Evolutionary conservation across 2,888 invertebrate species (phyloP).

Genomic region (Chloroclysta siterata): DNA sequence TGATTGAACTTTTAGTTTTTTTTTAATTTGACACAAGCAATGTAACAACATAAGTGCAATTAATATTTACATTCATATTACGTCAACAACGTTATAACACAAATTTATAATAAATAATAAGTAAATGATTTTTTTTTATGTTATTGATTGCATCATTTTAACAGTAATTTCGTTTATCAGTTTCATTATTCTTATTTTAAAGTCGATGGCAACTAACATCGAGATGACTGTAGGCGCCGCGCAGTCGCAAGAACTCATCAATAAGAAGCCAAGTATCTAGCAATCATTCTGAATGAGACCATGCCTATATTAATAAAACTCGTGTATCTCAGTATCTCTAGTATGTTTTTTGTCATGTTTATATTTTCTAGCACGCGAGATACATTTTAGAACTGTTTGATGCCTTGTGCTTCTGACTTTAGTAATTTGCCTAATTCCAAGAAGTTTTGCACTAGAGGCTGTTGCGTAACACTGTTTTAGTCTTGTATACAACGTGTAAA

Average conservation of each 20-base stretch:
- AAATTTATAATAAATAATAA: no score
- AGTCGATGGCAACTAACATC: slow-evolving; percentile 5
- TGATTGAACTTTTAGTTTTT: no score
- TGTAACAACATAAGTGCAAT: no score
- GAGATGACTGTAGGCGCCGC: slow-evolving; percentile 60
- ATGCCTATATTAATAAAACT: slow-evolving; percentile 48
- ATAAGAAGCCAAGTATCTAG: slow-evolving; percentile 78
- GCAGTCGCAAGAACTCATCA: slow-evolving; percentile 75
- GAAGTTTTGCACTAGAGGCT: no score
- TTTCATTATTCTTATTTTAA: slow-evolving; percentile 1
- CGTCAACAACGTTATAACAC: no score
- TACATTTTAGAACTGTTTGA: not conserved
- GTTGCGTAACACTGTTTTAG: no score
- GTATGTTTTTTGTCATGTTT: not conserved
- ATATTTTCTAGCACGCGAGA: not conserved
- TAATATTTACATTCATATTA: no score
- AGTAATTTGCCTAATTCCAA: not conserved
- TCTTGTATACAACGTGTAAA: no score
- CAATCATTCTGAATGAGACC: slow-evolving; percentile 52
- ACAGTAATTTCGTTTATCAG: no score
- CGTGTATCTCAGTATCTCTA: not conserved
- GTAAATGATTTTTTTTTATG: no score
- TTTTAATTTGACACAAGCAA: no score
- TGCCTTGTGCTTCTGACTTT: not conserved
- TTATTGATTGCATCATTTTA: no score